phyloP scores from a whole-genome alignment of 2,888 invertebrate species.

The Odiellus spinosus region DNA sequence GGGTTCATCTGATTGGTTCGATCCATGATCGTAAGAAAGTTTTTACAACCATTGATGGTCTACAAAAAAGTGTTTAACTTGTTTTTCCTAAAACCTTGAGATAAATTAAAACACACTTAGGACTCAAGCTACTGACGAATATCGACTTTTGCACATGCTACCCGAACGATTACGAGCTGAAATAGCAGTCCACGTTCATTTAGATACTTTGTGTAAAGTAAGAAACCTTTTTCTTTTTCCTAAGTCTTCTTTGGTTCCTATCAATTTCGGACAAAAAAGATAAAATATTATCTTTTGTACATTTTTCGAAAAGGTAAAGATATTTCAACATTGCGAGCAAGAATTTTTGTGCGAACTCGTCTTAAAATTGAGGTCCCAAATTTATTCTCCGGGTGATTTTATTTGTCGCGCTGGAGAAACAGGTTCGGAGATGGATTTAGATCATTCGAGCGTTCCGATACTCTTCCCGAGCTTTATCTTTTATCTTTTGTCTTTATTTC shows the following conservation, averaged over 20 bases:
- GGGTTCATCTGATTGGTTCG: too few species aligned
- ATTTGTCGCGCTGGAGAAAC: conserved; percentile 74
- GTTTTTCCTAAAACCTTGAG: too few species aligned
- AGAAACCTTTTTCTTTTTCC: background rate
- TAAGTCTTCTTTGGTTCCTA: too few species aligned
- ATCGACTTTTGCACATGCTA: conserved; percentile 60
- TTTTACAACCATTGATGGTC: too few species aligned
- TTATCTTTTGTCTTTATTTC: background rate
- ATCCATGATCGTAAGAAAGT: too few species aligned
- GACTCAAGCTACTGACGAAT: conserved; percentile 46
- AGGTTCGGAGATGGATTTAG: too few species aligned
- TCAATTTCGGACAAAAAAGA: too few species aligned
- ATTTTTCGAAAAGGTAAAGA: conserved; percentile 47
- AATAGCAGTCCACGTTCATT: conserved; percentile 77
- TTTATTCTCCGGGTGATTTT: conserved; percentile 76
- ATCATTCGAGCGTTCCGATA: background rate
- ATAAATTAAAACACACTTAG: too few species aligned
- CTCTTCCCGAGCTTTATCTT: background rate
- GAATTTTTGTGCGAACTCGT: conserved; percentile 68
- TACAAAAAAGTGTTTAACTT: too few species aligned
- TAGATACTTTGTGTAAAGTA: conserved; percentile 52
- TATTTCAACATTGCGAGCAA: conserved; percentile 47
- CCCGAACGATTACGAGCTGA: conserved; percentile 85
- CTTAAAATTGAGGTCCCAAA: conserved; percentile 70
- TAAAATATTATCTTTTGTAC: too few species aligned